These are phyloP conservation scores for Phyto melanocephala DNA, from an alignment of 2,888 invertebrate genomes.

Conservation along the genomic window DNA sequence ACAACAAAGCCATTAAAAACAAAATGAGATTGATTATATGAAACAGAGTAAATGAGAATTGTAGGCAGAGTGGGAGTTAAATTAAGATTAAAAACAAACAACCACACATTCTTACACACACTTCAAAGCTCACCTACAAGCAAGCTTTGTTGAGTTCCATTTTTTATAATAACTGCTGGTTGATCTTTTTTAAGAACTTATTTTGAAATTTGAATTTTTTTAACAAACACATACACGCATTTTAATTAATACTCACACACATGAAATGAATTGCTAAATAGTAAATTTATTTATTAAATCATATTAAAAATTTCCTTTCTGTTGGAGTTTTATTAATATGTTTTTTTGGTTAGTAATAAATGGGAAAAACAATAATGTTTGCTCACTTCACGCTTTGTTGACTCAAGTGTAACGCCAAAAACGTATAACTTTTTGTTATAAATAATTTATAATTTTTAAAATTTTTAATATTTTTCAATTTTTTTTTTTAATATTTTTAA, in stretches of 20 bases:
- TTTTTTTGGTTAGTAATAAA: slow-evolving; percentile 23
- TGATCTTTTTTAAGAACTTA: neutral
- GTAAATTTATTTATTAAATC: neutral
- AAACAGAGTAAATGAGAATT: neutral
- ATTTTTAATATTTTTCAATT: neutral
- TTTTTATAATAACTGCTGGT: neutral
- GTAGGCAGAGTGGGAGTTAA: neutral
- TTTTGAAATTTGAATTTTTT: neutral
- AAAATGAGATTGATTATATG: neutral
- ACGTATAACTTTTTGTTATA: neutral
- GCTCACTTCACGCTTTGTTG: slow-evolving; percentile 74
- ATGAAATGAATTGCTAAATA: neutral
- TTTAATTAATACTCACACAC: neutral
- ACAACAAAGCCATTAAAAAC: neutral
- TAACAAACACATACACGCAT: neutral
- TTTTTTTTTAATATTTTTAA: slow-evolving; percentile 6
- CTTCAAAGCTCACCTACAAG: too few relatives aligned
- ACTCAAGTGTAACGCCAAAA: slow-evolving; percentile 68
- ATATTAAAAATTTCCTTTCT: slow-evolving; percentile 24
- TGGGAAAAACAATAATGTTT: slow-evolving; percentile 28
- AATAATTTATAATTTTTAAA: slow-evolving; percentile 13
- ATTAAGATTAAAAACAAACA: neutral
- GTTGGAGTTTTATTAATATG: neutral
- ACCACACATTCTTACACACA: neutral
- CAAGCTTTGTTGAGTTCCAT: too few relatives aligned